A percentile compares a stretch with the other conserved stretches of the same genome.
These are phyloP conservation scores for Zeus faber DNA, from an alignment of 2,113 vertebrate species.

Conservation along the genomic window DNA sequence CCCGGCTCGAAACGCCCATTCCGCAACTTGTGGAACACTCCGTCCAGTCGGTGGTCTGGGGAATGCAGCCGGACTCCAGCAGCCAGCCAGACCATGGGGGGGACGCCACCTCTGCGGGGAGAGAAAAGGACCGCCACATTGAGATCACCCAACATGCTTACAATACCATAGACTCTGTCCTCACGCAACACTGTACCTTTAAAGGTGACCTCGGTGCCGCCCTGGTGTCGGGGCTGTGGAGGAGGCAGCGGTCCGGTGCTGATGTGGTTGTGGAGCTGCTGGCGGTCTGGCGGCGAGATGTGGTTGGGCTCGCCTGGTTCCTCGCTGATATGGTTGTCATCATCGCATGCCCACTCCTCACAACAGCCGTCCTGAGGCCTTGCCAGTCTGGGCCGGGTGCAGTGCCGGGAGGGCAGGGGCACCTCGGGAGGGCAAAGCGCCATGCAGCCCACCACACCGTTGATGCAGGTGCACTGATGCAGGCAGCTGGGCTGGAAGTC, in stretches of 20 bases:
- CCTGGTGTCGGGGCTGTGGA: constrained; percentile 7
- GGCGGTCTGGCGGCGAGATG: constrained; percentile 21
- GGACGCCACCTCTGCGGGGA: constrained; percentile 46
- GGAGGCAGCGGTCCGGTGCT: constrained; percentile 40
- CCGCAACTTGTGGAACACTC: constrained; percentile 74
- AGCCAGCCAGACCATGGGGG: constrained; percentile 29
- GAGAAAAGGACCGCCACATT: too few species aligned
- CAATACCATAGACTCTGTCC: too few species aligned
- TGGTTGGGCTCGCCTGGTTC: constrained; percentile 36
- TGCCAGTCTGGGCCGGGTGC: constrained; percentile 55
- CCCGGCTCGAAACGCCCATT: constrained; percentile 72
- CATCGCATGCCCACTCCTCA: constrained; percentile 72
- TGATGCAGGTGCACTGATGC: constrained; percentile 76
- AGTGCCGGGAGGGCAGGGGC: constrained; percentile 60
- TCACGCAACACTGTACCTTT: constrained; percentile 63
- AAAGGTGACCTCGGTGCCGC: constrained; percentile 16
- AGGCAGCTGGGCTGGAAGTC: constrained; percentile 76
- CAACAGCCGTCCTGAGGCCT: constrained; percentile 62
- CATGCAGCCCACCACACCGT: constrained; percentile 77
- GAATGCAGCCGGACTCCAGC: constrained; percentile 51
- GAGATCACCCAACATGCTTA: too few species aligned
- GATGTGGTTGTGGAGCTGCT: constrained; percentile 65
- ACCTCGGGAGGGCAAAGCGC: constrained; percentile 71
- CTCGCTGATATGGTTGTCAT: constrained; percentile 70
- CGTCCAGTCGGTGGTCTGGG: constrained; percentile 70